Percentiles rank a stretch among this genome's conserved stretches.
phyloP scores from a whole-genome alignment of 2,888 invertebrate genomes.

The Athetis lepigone region DNA sequence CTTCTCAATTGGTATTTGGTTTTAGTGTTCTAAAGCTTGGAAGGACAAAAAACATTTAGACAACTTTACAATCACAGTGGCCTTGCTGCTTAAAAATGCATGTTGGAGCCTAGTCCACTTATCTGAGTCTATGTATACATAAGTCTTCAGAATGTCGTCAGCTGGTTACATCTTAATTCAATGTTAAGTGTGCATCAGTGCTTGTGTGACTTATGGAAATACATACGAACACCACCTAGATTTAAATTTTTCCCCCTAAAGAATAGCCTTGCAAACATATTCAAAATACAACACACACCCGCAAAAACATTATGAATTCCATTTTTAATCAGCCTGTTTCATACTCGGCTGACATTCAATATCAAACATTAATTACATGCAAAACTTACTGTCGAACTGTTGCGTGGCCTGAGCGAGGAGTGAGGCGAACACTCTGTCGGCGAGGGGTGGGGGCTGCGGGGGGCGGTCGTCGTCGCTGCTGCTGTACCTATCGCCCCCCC shows the following conservation, averaged over 20 bases:
- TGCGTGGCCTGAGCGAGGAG: conserved; percentile 89
- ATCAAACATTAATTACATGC: conserved; percentile 59
- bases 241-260: background rate
- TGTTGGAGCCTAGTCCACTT: background rate
- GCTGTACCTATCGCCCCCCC: conserved; percentile 90
- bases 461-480: conserved; percentile 89
- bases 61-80: background rate
- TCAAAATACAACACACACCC: conserved; percentile 28
- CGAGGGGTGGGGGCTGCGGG: conserved; percentile 87
- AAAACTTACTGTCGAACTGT: conserved; percentile 86
- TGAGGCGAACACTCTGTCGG: conserved; percentile 88
- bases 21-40: background rate
- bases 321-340: conserved; percentile 45
- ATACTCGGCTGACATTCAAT: conserved; percentile 46
- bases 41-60: too few species aligned
- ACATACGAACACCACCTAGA: background rate
- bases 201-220: too few species aligned
- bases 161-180: background rate
- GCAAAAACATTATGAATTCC: conserved; percentile 40
- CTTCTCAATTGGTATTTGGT: background rate
- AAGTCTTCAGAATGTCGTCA: too few species aligned
- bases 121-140: too few species aligned
- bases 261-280: conserved; percentile 16
- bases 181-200: background rate
- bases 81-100: background rate